A percentile compares a stretch with the other conserved stretches of the same genome.
These are phyloP conservation scores for Salvator merianae DNA, from an alignment of 2,113 vertebrate genomes.

Conservation along the genomic window DNA sequence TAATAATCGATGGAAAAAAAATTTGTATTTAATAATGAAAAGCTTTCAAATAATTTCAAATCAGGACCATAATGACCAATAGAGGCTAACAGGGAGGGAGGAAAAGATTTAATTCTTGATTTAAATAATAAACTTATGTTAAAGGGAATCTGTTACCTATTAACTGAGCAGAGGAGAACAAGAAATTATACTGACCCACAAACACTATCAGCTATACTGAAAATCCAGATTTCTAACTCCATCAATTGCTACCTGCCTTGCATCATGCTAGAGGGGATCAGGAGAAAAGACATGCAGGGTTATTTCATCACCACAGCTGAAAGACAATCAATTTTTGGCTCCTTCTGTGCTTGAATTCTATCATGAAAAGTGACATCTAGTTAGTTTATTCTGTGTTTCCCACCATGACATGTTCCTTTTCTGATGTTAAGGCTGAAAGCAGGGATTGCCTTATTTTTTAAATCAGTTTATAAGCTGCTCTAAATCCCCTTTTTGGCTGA, in stretches of 20 bases:
- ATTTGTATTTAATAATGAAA: neutral
- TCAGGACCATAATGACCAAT: neutral
- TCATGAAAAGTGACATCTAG: neutral
- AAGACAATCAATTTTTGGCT: neutral
- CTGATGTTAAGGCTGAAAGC: neutral
- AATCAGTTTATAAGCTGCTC: neutral
- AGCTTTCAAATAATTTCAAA: neutral
- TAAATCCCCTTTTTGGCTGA: neutral
- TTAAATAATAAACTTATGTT: neutral
- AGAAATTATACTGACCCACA: neutral
- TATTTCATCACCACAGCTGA: too few species aligned
- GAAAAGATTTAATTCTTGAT: neutral
- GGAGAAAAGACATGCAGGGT: neutral
- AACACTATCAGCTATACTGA: neutral
- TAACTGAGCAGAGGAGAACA: neutral
- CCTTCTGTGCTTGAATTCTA: neutral
- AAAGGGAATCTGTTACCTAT: neutral
- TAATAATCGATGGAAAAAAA: neutral
- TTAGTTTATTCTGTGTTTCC: neutral
- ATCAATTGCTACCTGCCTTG: neutral
- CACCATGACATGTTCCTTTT: neutral
- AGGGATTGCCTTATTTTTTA: neutral
- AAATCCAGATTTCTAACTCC: neutral
- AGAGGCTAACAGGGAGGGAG: neutral
- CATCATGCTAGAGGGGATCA: neutral